These are phyloP conservation scores for Lepidostoma basale DNA, from an alignment of 1,140 invertebrate genomes.

Conservation along the genomic window DNA sequence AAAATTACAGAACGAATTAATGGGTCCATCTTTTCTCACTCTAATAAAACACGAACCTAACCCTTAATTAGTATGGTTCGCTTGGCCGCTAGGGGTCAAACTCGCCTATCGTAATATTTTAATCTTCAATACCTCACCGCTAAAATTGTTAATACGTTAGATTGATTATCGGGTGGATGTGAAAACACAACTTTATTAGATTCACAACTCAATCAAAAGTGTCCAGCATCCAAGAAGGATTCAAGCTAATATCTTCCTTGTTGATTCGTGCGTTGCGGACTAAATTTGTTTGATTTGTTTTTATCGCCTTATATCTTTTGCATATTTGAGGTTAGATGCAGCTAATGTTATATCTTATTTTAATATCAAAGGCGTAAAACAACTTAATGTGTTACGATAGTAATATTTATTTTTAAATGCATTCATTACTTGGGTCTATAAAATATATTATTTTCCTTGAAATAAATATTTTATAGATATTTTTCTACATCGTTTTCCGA, in stretches of 20 bases:
- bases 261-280: background rate
- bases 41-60: no score
- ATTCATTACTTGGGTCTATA: no score
- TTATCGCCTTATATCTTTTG: no score
- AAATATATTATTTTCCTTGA: no score
- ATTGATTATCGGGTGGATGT: conserved; percentile 64
- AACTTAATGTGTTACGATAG: conserved; percentile 2
- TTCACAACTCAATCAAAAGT: background rate
- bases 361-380: background rate
- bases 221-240: background rate
- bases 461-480: no score
- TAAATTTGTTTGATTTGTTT: background rate
- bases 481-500: no score
- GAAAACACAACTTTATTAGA: conserved; percentile 59
- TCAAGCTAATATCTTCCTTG: background rate
- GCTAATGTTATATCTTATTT: background rate
- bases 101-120: background rate
- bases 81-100: background rate
- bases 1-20: no score
- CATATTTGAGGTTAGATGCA: background rate
- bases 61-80: background rate
- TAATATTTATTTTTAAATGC: no score
- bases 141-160: conserved; percentile 55
- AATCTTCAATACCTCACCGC: conserved; percentile 14
- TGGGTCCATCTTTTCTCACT: no score